Conservation (phyloP, 2,797 vertebrate species). For the Chelon auratus region DNA sequence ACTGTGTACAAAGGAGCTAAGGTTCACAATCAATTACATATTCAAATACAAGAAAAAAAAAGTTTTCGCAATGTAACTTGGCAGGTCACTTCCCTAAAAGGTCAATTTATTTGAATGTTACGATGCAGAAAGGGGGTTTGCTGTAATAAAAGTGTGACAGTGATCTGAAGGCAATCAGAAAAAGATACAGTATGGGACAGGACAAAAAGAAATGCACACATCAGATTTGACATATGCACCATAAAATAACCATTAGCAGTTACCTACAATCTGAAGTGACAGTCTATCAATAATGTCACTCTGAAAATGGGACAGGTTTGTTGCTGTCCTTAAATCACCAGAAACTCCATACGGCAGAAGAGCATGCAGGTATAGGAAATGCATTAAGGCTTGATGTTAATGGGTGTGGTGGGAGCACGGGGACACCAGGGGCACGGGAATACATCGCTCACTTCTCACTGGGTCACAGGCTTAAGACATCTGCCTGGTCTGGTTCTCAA, state of each 20-base stretch:
- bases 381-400: conserved; percentile 82
- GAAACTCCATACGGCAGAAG: conserved; percentile 78
- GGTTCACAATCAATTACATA: conserved; percentile 38
- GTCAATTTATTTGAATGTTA: conserved; percentile 48
- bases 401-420: conserved; percentile 73
- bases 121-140: conserved; percentile 35
- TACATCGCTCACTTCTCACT: conserved; percentile 70
- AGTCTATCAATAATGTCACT: conserved; percentile 88
- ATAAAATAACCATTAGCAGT: conserved; percentile 89
- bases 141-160: conserved; percentile 53
- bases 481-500: conserved; percentile 22
- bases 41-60: conserved; percentile 5
- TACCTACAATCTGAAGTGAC: conserved; percentile 86
- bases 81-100: conserved; percentile 48
- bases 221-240: conserved; percentile 85
- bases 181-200: conserved; percentile 28
- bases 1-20: conserved; percentile 10
- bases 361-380: conserved; percentile 83
- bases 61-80: conserved; percentile 20
- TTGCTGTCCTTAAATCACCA: conserved; percentile 88
- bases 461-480: conserved; percentile 44
- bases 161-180: conserved; percentile 55
- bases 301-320: conserved; percentile 90
- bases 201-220: conserved; percentile 50
- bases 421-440: conserved; percentile 70